phyloP scores from a whole-genome alignment of 2,113 vertebrate genomes.

The Nipponia nippon region DNA sequence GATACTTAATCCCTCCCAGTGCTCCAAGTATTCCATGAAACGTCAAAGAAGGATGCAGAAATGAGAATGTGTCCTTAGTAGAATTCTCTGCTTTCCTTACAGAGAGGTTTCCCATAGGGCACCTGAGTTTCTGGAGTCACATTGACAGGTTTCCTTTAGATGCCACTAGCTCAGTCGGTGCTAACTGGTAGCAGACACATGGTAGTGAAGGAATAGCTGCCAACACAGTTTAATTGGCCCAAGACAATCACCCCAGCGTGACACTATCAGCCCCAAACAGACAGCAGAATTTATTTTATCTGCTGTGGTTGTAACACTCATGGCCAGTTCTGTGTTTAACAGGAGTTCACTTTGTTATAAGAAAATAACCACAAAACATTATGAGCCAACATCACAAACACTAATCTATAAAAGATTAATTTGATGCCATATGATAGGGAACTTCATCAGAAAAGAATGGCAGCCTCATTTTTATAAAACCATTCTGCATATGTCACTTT shows the following conservation, averaged over 20 bases:
- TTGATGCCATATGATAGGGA: neutral
- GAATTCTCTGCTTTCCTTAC: neutral
- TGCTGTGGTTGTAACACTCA: neutral
- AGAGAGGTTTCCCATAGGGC: neutral
- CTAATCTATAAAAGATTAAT: slow-evolving; percentile 14
- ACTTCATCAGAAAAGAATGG: neutral
- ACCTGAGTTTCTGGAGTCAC: neutral
- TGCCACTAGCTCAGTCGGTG: neutral
- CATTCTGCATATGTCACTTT: neutral
- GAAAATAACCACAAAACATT: neutral
- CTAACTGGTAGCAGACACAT: neutral
- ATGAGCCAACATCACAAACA: neutral
- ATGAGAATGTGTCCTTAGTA: neutral
- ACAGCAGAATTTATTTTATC: neutral
- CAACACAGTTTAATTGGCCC: neutral
- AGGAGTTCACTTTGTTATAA: neutral
- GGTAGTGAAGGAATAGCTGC: neutral
- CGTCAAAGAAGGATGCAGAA: neutral
- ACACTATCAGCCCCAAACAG: neutral
- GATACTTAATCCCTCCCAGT: neutral
- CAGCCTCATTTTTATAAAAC: neutral
- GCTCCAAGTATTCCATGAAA: neutral
- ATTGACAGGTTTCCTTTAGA: neutral
- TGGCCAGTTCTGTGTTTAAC: neutral
- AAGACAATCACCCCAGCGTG: neutral